Evolutionary conservation across 2,797 vertebrate genomes (phyloP).

Genomic region (Catamblyrhynchus diadema): DNA sequence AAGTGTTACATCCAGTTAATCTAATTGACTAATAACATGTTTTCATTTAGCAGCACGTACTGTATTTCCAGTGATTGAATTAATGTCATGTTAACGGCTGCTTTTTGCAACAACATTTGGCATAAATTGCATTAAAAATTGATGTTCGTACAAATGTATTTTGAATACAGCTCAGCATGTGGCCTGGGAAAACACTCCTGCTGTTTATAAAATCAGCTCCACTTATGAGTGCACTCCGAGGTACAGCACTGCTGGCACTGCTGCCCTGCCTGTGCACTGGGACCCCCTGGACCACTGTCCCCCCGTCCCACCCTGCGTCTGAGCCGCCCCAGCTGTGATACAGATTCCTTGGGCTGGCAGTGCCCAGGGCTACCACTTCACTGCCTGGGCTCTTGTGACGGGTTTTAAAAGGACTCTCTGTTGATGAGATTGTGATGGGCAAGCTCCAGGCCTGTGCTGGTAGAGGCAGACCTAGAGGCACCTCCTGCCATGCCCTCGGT

Average conservation of each 20-base stretch:
- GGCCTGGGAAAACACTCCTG: constrained; percentile 53
- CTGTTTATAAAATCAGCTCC: constrained; percentile 17
- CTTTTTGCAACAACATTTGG: constrained; percentile 69
- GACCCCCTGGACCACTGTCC: accelerated
- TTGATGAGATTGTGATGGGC: not conserved
- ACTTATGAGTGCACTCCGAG: not conserved
- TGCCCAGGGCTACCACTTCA: not conserved
- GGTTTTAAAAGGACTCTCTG: not conserved
- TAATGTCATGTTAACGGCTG: constrained; percentile 67
- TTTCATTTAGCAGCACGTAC: constrained; percentile 65
- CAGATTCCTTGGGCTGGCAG: not conserved
- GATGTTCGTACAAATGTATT: constrained; percentile 68
- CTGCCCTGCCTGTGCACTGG: accelerated
- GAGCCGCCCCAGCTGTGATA: not conserved
- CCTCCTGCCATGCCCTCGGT: accelerated
- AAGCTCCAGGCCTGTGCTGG: not conserved
- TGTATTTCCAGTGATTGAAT: constrained; percentile 68
- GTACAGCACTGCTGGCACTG: accelerated
- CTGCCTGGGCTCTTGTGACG: not conserved
- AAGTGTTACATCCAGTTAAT: constrained; percentile 61
- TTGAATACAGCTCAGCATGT: constrained; percentile 59
- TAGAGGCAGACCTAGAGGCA: not conserved
- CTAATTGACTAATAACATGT: constrained; percentile 67
- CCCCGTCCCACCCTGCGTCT: accelerated
- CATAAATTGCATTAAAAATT: constrained; percentile 72